Percentiles rank a stretch among this genome's conserved stretches.
Conservation (phyloP, 2,113 vertebrate species). For the Bufo gargarizans region DNA sequence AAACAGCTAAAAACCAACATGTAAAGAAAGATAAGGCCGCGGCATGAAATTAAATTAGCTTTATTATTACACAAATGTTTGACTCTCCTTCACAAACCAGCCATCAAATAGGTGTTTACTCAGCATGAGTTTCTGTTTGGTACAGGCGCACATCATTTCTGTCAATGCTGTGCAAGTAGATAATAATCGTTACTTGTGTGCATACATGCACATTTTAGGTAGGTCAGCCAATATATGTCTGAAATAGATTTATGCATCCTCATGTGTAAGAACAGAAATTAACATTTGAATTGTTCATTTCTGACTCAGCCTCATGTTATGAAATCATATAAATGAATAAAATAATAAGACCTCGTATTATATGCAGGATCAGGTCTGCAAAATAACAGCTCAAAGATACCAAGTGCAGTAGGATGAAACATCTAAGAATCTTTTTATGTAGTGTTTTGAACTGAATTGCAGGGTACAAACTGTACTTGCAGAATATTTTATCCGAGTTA, state of each 20-base stretch:
- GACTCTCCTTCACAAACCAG: conserved; percentile 16
- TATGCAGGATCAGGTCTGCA: neutral
- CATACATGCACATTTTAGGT: neutral
- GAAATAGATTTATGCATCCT: neutral
- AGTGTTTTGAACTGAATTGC: too few relatives aligned
- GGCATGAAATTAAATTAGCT: conserved; percentile 24
- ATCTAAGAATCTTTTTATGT: too few relatives aligned
- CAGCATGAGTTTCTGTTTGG: conserved; percentile 22
- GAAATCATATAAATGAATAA: neutral
- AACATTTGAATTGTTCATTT: neutral
- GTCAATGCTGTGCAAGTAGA: conserved; percentile 25
- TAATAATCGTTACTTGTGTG: conserved; percentile 7
- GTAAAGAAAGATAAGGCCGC: conserved; percentile 13
- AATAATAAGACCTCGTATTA: neutral
- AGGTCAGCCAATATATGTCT: neutral
- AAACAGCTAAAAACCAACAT: conserved; percentile 22
- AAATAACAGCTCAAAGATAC: neutral
- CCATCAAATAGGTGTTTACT: conserved; percentile 39
- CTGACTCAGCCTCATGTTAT: neutral
- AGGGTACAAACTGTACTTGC: too few relatives aligned
- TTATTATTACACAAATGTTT: conserved; percentile 19
- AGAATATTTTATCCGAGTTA: too few relatives aligned
- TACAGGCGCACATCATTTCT: conserved; percentile 33
- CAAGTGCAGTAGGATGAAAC: too few relatives aligned
- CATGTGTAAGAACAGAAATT: neutral